Conservation (phyloP, 2,888 invertebrate genomes). For the Argyresthia albistria region DNA sequence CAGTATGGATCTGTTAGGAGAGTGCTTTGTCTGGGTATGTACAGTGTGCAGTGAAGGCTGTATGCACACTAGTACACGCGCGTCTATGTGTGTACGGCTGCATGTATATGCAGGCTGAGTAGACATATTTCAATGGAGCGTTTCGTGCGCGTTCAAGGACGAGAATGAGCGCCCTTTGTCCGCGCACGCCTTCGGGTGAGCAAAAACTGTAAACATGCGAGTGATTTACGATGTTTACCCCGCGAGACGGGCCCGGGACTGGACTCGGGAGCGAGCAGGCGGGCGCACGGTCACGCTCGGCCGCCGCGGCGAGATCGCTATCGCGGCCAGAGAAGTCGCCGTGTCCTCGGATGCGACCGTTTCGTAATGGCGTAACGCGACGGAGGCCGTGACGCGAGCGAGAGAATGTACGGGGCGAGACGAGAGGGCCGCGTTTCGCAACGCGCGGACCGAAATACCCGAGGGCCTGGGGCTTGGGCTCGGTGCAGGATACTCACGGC, state of each 20-base stretch:
- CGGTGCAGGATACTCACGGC: slow-evolving; percentile 62
- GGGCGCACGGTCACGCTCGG: slow-evolving; percentile 55
- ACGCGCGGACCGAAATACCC: slow-evolving; percentile 61
- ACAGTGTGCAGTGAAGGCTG: slow-evolving; percentile 38
- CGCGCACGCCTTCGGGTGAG: slow-evolving; percentile 3
- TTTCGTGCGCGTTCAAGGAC: slow-evolving; percentile 23
- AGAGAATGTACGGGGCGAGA: slow-evolving; percentile 61
- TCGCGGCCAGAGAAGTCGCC: slow-evolving; percentile 35
- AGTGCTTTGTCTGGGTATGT: slow-evolving; percentile 69
- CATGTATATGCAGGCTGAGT: slow-evolving; percentile 7
- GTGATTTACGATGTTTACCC: slow-evolving; percentile 35
- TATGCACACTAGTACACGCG: slow-evolving; percentile 28
- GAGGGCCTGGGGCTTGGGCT: slow-evolving; percentile 34
- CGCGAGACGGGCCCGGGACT: slow-evolving; percentile 27
- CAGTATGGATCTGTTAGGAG: slow-evolving; percentile 54
- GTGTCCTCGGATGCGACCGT: slow-evolving; percentile 55
- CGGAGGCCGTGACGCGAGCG: slow-evolving; percentile 65
- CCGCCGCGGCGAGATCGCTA: slow-evolving; percentile 50
- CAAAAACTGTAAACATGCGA: slow-evolving; percentile 64
- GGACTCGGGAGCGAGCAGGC: slow-evolving; percentile 12
- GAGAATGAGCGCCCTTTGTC: slow-evolving; percentile 6
- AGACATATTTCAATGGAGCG: slow-evolving; percentile 51
- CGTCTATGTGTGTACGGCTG: too few relatives aligned
- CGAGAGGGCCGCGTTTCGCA: slow-evolving; percentile 61
- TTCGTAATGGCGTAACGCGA: slow-evolving; percentile 65